Evolutionary conservation across 2,888 invertebrate species (phyloP).

Genomic region (Chaetogeoica ovagalla): DNA sequence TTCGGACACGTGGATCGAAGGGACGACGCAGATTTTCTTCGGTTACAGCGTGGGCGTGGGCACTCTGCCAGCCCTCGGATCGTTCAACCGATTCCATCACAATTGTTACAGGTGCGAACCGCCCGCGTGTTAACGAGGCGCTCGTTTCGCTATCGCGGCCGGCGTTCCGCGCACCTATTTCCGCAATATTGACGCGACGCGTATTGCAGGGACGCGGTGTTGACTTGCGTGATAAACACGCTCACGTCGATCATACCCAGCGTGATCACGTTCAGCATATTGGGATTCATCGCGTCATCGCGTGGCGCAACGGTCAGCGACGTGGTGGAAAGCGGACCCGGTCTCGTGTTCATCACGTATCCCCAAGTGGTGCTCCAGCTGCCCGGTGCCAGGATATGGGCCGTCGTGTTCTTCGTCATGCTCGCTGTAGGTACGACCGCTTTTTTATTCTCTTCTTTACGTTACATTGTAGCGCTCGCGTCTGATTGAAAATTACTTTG

Average conservation of each 20-base stretch:
- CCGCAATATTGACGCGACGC: no score
- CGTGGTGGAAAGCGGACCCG: constrained; percentile 69
- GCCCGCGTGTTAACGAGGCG: no score
- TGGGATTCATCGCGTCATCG: constrained; percentile 70
- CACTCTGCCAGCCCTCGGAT: constrained; percentile 73
- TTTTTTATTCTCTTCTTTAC: not conserved
- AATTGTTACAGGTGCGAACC: constrained; percentile 70
- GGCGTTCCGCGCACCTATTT: no score
- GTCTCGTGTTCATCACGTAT: constrained; percentile 75
- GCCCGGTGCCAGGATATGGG: constrained; percentile 73
- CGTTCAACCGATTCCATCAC: constrained; percentile 77
- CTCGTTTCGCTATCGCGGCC: no score
- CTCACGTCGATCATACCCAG: constrained; percentile 74
- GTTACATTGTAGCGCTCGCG: no score
- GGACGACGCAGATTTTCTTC: constrained; percentile 77
- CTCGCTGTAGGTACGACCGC: constrained; percentile 62
- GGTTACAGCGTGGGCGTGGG: constrained; percentile 78
- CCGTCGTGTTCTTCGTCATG: constrained; percentile 75
- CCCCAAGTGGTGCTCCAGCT: constrained; percentile 75
- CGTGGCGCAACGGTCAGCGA: constrained; percentile 62
- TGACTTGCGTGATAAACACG: constrained; percentile 74
- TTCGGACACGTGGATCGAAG: constrained; percentile 72
- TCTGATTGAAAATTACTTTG: not conserved
- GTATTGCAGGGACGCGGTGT: constrained; percentile 67
- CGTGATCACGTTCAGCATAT: constrained; percentile 74